Evolutionary conservation across 1,140 invertebrate genomes (phyloP), one percentile per base, ranked within the genome.

Genomic region (Calliphora vicina): DNA sequence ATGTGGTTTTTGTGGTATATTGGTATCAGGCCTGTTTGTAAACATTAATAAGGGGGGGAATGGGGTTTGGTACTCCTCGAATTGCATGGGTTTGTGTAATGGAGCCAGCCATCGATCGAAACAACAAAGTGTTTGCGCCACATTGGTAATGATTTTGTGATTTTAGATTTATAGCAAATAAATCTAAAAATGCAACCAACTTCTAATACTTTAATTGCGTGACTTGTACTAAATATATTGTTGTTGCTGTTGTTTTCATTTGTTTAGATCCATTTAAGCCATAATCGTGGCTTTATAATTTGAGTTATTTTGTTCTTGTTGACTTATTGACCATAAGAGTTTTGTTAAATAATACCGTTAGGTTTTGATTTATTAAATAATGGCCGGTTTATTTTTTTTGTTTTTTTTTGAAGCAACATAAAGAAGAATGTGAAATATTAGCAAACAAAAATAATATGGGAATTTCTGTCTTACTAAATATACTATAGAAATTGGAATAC

Each of bases 181-280:
- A 43, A 78, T 45, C 45, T 57, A n/a, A 43, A n/a, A 78, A 43
- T 42, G 74, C 74, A 78, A 78, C 42, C 74, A 78, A 78, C 42
- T 78, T 78, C 74, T 78, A 78, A 78, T 78, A 35, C n/a, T 23
- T 43, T 78, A 78, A 78, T 78, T 78, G 74, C 74, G 74, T 78
- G 74, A 78, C 74, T 78, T 78, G 74, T 43, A 29, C n/a, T 67
- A 67, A 67, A 67, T 8, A 23, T 67, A 67, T 67, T 17, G 45
- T 50, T 67, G 61, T 67, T 67, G n/a, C 20, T 67, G n/a, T 20
- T 67, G 61, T 23, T 67, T 23, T 67, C 20, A 23, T 20, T 23
- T 20, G 45, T 57, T 57, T 57, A 17, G 17, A n/a, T 1, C 45
- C 13, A 17, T 57, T 57, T 57, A 57, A 57, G 45, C 45, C 12